Evolutionary conservation across 2,797 vertebrate genomes (phyloP), one percentile per base, ranked within the genome.

Genomic region (Vultur gryphus): DNA sequence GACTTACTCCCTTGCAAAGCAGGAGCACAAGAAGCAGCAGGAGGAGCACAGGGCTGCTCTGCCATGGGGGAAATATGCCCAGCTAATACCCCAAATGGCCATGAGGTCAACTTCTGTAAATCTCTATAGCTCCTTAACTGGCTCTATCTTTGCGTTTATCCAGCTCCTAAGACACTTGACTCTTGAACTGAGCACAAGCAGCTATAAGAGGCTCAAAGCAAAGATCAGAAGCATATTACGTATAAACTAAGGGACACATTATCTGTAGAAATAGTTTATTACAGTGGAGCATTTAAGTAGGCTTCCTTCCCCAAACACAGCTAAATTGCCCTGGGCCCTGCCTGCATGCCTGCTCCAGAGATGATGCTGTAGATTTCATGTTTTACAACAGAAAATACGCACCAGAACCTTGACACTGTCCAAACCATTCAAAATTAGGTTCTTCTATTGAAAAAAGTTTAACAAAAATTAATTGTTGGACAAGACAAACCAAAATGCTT

Each of bases 131-230:
- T 93, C 72, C 87, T 96, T 94, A 92, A 90, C 87, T 46, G 65
- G 46, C 44, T 94, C 87, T 81, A 81, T 88, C 87, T 87, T 67
- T 78, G 15, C 81, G 89, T 81, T 93, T 94, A 95, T 92, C 91
- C 82, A 93, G 58, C 79, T 90, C 43, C 61, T 89, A 71, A 78
- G 76, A 93, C 87, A 93, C 94, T 95, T 94, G 94, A 95, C 80
- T 95, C 70, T 54, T 89, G 75, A 84, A 76, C 55, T 44, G 84
- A 95, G 48, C 69, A 75, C 65, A 89, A 86, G 87, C 79, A 94
- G 82, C 72, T 81, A 1, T 61, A 91, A 93, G 82, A 88, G 76
- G 79, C 78, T 95, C 96, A 94, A 93, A 81, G 79, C 89, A 94
- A 92, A 95, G 82, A 93, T 92, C 75, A 95, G 76, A 92, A 87